phyloP scores from a whole-genome alignment of 2,113 vertebrate species.

The Pao palembangensis region DNA sequence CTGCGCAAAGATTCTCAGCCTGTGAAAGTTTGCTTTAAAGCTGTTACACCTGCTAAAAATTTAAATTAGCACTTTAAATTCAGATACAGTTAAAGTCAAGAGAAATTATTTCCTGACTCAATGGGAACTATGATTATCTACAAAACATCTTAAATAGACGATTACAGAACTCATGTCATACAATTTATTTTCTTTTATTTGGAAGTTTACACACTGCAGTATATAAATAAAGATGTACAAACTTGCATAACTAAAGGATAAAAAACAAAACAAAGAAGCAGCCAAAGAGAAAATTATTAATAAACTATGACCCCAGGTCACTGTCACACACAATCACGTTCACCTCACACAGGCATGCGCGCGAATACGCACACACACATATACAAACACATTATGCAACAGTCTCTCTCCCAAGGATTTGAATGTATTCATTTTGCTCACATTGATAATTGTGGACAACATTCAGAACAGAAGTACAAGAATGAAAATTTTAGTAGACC shows the following conservation, averaged over 20 bases:
- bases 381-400: slow-evolving; percentile 1
- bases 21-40: too few relatives aligned
- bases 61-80: too few relatives aligned
- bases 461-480: slow-evolving; percentile 55
- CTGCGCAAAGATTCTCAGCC: too few relatives aligned
- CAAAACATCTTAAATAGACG: too few relatives aligned
- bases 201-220: slow-evolving; percentile 85
- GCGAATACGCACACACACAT: slow-evolving; percentile 10
- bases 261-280: slow-evolving; percentile 46
- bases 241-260: slow-evolving; percentile 81
- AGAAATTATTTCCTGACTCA: too few relatives aligned
- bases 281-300: slow-evolving; percentile 41
- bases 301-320: slow-evolving; percentile 33
- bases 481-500: slow-evolving; percentile 47
- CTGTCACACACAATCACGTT: slow-evolving; percentile 38
- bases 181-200: slow-evolving; percentile 85
- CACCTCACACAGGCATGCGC: slow-evolving; percentile 9
- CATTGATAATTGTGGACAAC: slow-evolving; percentile 46
- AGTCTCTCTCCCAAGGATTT: neutral
- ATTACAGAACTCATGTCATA: slow-evolving; percentile 96
- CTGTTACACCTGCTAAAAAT: too few relatives aligned
- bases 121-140: too few relatives aligned
- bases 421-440: slow-evolving; percentile 23
- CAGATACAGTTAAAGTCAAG: too few relatives aligned
- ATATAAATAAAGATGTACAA: slow-evolving; percentile 97